Base-by-base conservation (phyloP, 2,113 vertebrate genomes). In the Lepisosteus osseus region DNA sequence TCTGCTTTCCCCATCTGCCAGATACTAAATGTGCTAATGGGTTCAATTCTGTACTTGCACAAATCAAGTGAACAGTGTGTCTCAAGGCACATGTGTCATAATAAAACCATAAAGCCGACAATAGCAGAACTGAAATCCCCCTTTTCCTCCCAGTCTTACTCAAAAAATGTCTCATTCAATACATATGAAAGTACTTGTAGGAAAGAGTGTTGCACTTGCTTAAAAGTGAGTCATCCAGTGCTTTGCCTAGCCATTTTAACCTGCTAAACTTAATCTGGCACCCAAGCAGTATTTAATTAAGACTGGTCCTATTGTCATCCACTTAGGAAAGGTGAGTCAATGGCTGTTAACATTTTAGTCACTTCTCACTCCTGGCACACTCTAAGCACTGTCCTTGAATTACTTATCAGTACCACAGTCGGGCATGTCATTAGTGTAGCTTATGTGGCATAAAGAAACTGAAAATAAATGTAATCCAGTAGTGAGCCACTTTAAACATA, bases 11-110 rank as follows among this genome's bases (percentile, higher is more conserved):
- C 47, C 41, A 29, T 13, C 47, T 54, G 29, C 17, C 29, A 55
- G 51, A 40, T 51, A 9, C 47, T 51, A 51, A 51, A 54, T 41
- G 54, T 40, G 7, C 15, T 14, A 41, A 47, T 4, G 12, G 4
- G n/a, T 68, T 54, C 51, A 56, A 68, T 68, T 7, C 6, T 17
- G 54, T 54, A 9, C 67, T 41, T 59, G 6, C 57, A 59, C 67
- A 68, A 14, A 68, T 17, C 45, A 47, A 42, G 6, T 40, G 29
- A 68, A 17, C 51, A 17, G 3, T 56, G 7, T 54, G 47, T 56
- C 51, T 41, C 54, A 42, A 41, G 54, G 9, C 15, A 59, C n/a
- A 15, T 13, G n/a, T 59, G 57, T n/a, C n/a, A 6, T n/a, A 59
- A 59, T 59, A 4, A 59, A 14, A 59, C 12, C 4, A 3, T 14